Base-by-base conservation (phyloP, 37 sponge, comb jelly and placozoan species). In the Bolinopsis microptera region DNA sequence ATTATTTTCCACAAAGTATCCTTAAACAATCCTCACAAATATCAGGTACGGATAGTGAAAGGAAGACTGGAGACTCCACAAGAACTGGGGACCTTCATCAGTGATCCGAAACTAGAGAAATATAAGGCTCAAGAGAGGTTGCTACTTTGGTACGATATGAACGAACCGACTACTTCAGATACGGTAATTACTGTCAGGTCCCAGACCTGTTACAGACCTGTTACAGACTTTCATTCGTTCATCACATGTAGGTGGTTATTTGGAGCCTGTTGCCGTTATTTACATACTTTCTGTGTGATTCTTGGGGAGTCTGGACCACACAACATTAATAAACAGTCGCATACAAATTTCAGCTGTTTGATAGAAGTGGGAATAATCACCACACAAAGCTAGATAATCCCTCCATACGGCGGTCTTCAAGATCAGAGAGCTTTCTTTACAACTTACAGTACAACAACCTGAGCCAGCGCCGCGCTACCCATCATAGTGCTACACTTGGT, bases 91-190 rank as follows among this genome's bases (percentile, higher is more conserved):
- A 41, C 27, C 3, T 27, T 40, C 1, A 18, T 86, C 3, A 27
- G 90, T 38, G 90, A 86, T 86, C 61, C 90, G 1, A 0, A 24
- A 8, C 61, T 86, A 1, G 30, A 86, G 90, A 86, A 86, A 27
- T 86, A 28, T 25, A 0, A 0, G 13, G 90, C 13, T 18, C 90
- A 86, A 27, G 5, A 40, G 26, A 39, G 90, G 61, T 0, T 86
- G 13, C 36, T 86, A 2, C 38, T 40, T 27, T 86, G 90, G 90
- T 86, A 86, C 28, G 90, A 86, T 86, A 33, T 86, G 26, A 86
- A 86, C 35, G 90, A 86, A 30, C 30, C 37, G 5, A 21, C 37
- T 0, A 5, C 35, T 36, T 36, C 38, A 5, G 30, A 82, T 82
- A 23, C 38, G 83, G 83, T 72, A 28, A 72, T n/a, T 72, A 8